Base-by-base conservation (phyloP, 92 coral and sea anemone genomes). In the Hydrozoanthus gracilis region DNA sequence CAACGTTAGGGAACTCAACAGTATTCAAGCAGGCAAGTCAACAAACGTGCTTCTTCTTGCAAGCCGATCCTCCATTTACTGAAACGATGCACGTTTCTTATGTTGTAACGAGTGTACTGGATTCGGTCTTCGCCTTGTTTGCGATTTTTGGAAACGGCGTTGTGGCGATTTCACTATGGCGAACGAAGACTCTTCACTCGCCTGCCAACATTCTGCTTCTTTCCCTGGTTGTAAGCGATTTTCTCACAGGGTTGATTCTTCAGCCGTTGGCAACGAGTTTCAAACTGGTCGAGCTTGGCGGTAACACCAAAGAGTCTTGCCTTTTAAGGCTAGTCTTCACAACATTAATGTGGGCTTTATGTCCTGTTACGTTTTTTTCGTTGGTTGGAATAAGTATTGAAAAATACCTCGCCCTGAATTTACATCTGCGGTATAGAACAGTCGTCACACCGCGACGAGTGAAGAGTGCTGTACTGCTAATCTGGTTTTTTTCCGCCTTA, bases 341-440 rank as follows among this genome's bases (percentile, higher is more conserved):
- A 73, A 39, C 73, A 27, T 3, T 64, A 65, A 80, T 80, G 85
- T 80, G 85, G 85, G 11, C 48, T 27, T 12, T 80, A 3, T 65
- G 73, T 20, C 85, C 85, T 4, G 64, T 48, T 45, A 46, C 85
- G 46, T 80, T 82, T 10, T 20, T 83, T 4, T 65, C 90, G 0
- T 58, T 90, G 85, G 86, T 86, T 0, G 93, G 88, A 5, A 90
- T 90, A 15, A 86, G 90, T 3, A 75, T 90, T 27, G 93, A 90
- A 69, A 83, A 83, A 14, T 83, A 55, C 8, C 90, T 90, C 7
- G 93, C 93, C 7, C 78, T 90, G n/a, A 56, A 60, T 69, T 51
- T 90, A 16, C 93, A 90, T 50, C 76, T 90, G 45, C 90, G 93
- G 7, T 90, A 87, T 58, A 76, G 18, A 77, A 71, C 66, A 18